Conservation (phyloP, 2,888 invertebrate genomes). For the Saturnia pavonia region DNA sequence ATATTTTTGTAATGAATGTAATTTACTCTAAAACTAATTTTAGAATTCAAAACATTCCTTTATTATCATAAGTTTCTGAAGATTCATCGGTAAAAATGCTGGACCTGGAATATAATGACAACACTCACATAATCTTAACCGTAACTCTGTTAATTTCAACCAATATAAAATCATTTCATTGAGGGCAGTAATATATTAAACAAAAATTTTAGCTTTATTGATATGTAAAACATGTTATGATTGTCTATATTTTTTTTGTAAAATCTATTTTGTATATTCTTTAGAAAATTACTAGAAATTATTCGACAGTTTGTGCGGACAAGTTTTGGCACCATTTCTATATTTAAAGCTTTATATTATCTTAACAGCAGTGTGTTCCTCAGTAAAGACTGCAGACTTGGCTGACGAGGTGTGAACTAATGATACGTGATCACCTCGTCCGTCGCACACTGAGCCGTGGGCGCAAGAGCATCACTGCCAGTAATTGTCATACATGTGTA, state of each 20-base stretch:
- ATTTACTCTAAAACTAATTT: not conserved
- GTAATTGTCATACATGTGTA: conserved; percentile 77
- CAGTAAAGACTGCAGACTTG: conserved; percentile 33
- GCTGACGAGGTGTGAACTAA: conserved; percentile 69
- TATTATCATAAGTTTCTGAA: not conserved
- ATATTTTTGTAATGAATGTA: not conserved
- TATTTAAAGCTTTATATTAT: not conserved
- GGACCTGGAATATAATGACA: not conserved
- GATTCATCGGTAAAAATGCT: not conserved
- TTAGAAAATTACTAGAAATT: not conserved
- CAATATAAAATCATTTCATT: too few relatives aligned
- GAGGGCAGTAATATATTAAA: too few relatives aligned
- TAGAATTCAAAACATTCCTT: not conserved
- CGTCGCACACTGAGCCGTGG: conserved; percentile 51
- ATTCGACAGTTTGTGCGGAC: not conserved
- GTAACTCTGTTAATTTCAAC: too few relatives aligned
- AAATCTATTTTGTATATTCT: not conserved
- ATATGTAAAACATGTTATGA: too few relatives aligned
- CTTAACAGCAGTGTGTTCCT: conserved; percentile 31
- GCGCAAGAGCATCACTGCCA: conserved; percentile 49
- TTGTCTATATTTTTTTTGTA: too few relatives aligned
- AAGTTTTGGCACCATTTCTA: not conserved
- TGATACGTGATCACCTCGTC: conserved; percentile 66
- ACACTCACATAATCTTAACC: not conserved
- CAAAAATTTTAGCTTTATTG: too few relatives aligned